A percentile compares a stretch with the other conserved stretches of the same genome.
Evolutionary conservation across 2,888 invertebrate genomes (phyloP).

Genomic region (Drosophila ezoana): DNA sequence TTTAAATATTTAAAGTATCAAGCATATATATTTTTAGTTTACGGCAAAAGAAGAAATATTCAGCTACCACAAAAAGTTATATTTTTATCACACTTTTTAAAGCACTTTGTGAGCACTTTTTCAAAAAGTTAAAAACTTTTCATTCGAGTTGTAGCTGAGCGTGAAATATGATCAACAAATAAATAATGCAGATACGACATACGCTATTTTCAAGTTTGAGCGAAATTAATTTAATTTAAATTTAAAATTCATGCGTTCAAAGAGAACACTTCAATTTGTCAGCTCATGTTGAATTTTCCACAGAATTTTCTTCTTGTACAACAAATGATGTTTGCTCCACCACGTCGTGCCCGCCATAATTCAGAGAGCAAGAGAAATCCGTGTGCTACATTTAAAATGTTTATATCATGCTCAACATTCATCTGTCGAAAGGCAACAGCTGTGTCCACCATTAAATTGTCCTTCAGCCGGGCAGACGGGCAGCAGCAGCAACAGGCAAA

Average conservation of each 20-base stretch:
- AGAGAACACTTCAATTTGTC: constrained; percentile 15
- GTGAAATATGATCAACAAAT: constrained; percentile 26
- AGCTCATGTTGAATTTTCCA: constrained; percentile 4
- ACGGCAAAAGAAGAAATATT: constrained; percentile 3
- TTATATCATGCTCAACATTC: constrained; percentile 68
- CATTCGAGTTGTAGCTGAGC: constrained; percentile 18
- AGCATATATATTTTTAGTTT: constrained; percentile 1
- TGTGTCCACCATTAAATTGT: constrained; percentile 49
- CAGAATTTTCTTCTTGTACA: neutral
- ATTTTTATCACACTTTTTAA: constrained; percentile 22
- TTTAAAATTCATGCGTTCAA: constrained; percentile 21
- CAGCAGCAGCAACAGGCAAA: constrained; percentile 27
- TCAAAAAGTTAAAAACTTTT: constrained; percentile 30
- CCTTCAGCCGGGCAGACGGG: constrained; percentile 19
- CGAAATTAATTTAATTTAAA: constrained; percentile 25
- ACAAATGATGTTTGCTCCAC: constrained; percentile 7
- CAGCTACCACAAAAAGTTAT: constrained; percentile 17
- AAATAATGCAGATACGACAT: constrained; percentile 12
- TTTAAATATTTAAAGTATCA: neutral
- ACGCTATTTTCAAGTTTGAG: constrained; percentile 24
- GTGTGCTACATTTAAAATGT: constrained; percentile 57
- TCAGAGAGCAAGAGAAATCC: neutral
- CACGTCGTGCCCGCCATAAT: neutral
- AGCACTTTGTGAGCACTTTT: constrained; percentile 29
- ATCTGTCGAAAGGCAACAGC: constrained; percentile 75